phyloP scores from a whole-genome alignment of 2,888 invertebrate genomes.

The Macrophya alboannulata region DNA sequence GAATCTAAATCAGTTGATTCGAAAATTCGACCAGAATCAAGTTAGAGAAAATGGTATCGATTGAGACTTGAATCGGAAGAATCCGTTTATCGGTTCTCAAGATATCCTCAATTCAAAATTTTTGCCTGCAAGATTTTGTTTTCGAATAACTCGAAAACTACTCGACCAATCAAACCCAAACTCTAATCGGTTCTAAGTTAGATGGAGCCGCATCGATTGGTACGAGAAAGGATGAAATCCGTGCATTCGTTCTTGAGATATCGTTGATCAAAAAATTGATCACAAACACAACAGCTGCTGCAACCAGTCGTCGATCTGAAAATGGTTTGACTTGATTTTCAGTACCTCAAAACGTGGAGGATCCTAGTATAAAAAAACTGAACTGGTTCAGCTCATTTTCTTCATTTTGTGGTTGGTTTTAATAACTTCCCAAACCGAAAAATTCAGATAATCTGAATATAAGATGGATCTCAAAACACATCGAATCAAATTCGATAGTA shows the following conservation, averaged over 20 bases:
- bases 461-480: no score
- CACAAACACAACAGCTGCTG: background rate
- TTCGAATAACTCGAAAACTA: background rate
- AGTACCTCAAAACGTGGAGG: background rate
- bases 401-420: background rate
- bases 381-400: no score
- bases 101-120: background rate
- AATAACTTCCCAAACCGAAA: no score
- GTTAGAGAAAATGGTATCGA: background rate
- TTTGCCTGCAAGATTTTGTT: background rate
- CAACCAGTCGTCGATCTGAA: background rate
- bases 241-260: slow-evolving; percentile 1
- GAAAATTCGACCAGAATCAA: background rate
- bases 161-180: background rate
- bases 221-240: background rate
- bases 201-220: background rate
- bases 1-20: background rate
- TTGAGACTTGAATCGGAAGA: background rate
- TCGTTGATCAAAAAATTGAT: background rate
- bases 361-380: no score
- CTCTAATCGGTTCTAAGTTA: background rate
- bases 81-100: background rate
- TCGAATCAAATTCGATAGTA: background rate
- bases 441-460: no score
- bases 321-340: background rate